Conservation (phyloP, 2,113 vertebrate species). For the Otus sunia region DNA sequence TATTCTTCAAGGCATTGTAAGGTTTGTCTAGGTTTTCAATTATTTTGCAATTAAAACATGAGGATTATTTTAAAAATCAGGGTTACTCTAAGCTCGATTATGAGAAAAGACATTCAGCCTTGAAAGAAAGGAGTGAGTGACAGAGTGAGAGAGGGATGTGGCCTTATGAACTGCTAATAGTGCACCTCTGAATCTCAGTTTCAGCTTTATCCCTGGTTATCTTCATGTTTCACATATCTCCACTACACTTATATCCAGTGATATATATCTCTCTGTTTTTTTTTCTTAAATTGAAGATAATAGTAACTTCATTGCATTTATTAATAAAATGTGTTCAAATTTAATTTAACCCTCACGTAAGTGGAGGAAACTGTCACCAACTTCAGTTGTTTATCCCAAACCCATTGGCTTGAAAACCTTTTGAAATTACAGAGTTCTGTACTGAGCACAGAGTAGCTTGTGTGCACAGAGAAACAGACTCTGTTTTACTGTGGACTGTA, state of each 20-base stretch:
- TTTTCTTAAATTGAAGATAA: background rate
- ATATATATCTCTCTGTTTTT: rapidly evolving
- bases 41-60: background rate
- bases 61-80: background rate
- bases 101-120: background rate
- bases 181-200: background rate
- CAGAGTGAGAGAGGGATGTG: background rate
- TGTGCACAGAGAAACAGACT: background rate
- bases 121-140: background rate
- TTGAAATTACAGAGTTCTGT: background rate
- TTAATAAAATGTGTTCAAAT: background rate
- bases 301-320: background rate
- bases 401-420: background rate
- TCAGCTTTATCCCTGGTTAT: background rate
- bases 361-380: background rate
- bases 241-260: background rate
- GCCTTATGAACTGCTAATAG: background rate
- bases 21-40: background rate
- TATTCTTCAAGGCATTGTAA: background rate
- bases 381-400: background rate
- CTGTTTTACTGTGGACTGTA: background rate
- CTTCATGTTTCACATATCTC: background rate
- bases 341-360: background rate
- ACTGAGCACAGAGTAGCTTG: background rate
- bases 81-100: background rate